Evolutionary conservation across 2,888 invertebrate species (phyloP), one percentile per base, ranked within the genome.

Genomic region (Empis stercorea): DNA sequence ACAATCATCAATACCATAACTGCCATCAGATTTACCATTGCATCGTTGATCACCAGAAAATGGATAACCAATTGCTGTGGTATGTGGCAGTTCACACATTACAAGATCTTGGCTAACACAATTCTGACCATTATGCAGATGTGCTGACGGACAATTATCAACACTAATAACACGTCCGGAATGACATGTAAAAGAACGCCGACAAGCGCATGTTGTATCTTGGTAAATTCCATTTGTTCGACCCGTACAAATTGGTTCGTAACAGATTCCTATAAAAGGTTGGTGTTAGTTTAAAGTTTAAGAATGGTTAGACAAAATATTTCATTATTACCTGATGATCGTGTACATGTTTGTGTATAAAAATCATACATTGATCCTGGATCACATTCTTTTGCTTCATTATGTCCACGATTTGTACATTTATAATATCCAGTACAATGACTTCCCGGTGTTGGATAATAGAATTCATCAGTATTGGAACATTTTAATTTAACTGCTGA

Each of bases 221-320:
- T 74, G 72, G 58, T 76, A 76, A 38, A 68, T 61, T 1, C 78
- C 78, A 60, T 78, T 74, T 2, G 73, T 68, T 37, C 76, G 65
- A 2, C 76, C 76, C 9, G 73, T 71, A 59, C 78, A 79, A 37
- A 76, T 68, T 13, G 76, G 75, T 55, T 78, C 78, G 62, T 74
- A 76, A 63, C 78, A 78, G 20, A 73, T 70, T 43, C 75, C 76
- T 60, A 40, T 16, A 50, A 48, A 39, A 30, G n/a, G n/a, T n/a
- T n/a, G n/a, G n/a, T n/a, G n/a, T 44, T 30, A 42, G 13, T 34
- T 10, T 13, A 2, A 34, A 34, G 32, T n/a, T 34, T 34, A 34
- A 2, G n/a, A n/a, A n/a, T 34, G 10, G 13, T n/a, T 7, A 13
- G n/a, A n/a, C n/a, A n/a, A n/a, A n/a, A 7, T 34, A 34, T 34